Conservation (phyloP, 1,140 invertebrate genomes). For the Eriocheir sinensis region DNA sequence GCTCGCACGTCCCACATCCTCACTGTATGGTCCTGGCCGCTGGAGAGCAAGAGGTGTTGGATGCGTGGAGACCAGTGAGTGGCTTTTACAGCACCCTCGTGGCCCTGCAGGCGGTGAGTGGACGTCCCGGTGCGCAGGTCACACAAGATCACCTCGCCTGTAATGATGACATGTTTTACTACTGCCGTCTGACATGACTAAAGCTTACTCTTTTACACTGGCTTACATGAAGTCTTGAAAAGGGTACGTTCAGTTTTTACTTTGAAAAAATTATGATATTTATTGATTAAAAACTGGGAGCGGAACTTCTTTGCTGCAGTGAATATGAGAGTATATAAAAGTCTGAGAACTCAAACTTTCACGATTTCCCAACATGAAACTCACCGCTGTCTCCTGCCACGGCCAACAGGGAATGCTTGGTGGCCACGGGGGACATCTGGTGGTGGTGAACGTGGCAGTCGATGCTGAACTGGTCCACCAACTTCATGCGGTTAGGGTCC, state of each 20-base stretch:
- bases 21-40: constrained; percentile 64
- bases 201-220: background rate
- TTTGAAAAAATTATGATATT: too few species aligned
- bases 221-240: background rate
- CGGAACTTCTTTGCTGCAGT: too few species aligned
- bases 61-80: constrained; percentile 68
- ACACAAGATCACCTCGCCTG: constrained; percentile 74
- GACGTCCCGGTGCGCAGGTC: constrained; percentile 70
- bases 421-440: constrained; percentile 67
- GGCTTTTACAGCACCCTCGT: constrained; percentile 41
- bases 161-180: background rate
- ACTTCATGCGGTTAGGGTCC: constrained; percentile 69
- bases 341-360: too few species aligned
- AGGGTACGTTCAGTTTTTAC: too few species aligned
- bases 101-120: constrained; percentile 55
- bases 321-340: too few species aligned
- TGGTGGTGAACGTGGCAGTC: constrained; percentile 62
- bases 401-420: constrained; percentile 56
- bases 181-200: background rate
- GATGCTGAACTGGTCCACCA: constrained; percentile 61
- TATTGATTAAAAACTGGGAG: too few species aligned
- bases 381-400: constrained; percentile 57
- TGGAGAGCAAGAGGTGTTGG: constrained; percentile 63
- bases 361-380: background rate
- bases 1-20: constrained; percentile 70